Base-by-base conservation (phyloP, 2,113 vertebrate species). In the Cyprinus carpio region DNA sequence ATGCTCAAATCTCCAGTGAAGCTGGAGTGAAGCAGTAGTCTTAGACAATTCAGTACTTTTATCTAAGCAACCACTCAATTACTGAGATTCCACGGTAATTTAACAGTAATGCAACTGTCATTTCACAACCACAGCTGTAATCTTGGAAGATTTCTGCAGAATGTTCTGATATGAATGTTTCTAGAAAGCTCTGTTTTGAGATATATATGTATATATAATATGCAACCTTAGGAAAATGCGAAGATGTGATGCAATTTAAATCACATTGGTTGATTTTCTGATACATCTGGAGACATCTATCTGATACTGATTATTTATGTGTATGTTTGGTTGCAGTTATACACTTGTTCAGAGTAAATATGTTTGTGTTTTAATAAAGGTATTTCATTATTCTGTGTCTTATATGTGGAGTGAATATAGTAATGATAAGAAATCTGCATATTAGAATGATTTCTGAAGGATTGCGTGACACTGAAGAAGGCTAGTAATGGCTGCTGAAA, bases 241-340 rank as follows among this genome's bases (percentile, higher is more conserved):
- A 54, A 64, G 13, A 60, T 49, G 72, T 29, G 16, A 20, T 78
- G 27, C 9, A 25, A 13, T 12, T n/a, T 2, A 13, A 58, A 56
- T 27, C 3, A 23, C 7, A 43, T 31, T 23, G 25, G 7, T 79
- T 58, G 15, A 13, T 85, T 31, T 69, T 84, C 15, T 83, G 77
- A 56, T 72, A 69, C n/a, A 11, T 80, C 56, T 12, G 18, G 4
- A 58, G 0, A 40, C 25, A 6, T 49, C 12, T 83, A 85, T 43
- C 4, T 78, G 83, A 89, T 87, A 83, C 84, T 89, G 86, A 89
- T 88, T 88, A 89, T 89, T 91, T 77, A 81, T 87, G 74, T 86
- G n/a, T 56, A 67, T 8, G 54, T 60, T 83, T 82, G 79, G 74
- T 86, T 49, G 60, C 62, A 83, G 71, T 78, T 76, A 11, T 80